Evolutionary conservation across 2,888 invertebrate genomes (phyloP).

Genomic region (Apoda limacodes): DNA sequence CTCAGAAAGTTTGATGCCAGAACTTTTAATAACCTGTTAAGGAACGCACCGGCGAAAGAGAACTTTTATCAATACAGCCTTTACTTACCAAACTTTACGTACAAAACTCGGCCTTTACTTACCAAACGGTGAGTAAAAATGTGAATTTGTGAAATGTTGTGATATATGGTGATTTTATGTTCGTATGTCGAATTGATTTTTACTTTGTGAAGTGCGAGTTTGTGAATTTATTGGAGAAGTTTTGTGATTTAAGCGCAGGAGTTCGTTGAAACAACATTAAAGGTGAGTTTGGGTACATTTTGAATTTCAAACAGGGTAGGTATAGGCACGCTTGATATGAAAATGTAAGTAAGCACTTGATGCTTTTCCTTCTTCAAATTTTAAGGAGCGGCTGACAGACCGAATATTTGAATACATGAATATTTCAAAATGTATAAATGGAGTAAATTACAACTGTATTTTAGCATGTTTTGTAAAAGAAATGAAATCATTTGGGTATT

Average conservation of each 20-base stretch:
- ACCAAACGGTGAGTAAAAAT: slow-evolving; percentile 3
- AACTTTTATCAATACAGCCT: slow-evolving; percentile 36
- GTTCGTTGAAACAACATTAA: slow-evolving; percentile 10
- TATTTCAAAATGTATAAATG: too few species aligned
- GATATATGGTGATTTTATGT: slow-evolving; percentile 43
- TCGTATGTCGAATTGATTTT: slow-evolving; percentile 34
- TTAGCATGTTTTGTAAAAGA: too few species aligned
- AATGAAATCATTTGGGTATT: too few species aligned
- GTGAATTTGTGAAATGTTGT: slow-evolving; percentile 37
- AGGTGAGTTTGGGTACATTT: slow-evolving; percentile 5
- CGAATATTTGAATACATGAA: too few species aligned
- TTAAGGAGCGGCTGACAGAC: too few species aligned
- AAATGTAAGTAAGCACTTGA: too few species aligned
- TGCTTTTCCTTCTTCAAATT: too few species aligned
- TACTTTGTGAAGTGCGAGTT: too few species aligned
- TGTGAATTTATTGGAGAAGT: too few species aligned
- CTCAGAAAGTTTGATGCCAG: slow-evolving; percentile 3
- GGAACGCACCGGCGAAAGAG: slow-evolving; percentile 25
- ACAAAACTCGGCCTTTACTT: neutral
- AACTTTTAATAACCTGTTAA: slow-evolving; percentile 31
- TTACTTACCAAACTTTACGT: slow-evolving; percentile 7
- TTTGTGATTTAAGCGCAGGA: slow-evolving; percentile 6
- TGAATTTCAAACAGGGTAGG: too few species aligned
- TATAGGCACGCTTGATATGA: too few species aligned
- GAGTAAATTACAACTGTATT: too few species aligned